Conservation (phyloP, 2,888 invertebrate genomes). For the Sicus ferrugineus region DNA sequence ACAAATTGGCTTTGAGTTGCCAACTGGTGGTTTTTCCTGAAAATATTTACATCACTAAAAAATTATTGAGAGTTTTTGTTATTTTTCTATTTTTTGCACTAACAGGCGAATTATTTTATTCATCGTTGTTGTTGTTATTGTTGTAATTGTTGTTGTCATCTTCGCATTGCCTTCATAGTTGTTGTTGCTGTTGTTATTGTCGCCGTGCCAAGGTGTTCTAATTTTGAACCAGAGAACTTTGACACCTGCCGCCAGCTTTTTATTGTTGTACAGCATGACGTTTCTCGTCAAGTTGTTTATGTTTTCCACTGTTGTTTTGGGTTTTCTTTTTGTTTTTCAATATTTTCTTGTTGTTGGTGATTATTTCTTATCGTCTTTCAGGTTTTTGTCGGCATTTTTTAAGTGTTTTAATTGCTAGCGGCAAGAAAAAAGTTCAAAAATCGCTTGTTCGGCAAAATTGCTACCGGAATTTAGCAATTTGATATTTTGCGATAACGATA, state of each 20-base stretch:
- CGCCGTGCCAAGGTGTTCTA: conserved; percentile 1
- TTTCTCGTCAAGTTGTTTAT: not conserved
- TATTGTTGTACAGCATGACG: not conserved
- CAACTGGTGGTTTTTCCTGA: not conserved
- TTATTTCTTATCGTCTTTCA: conserved; percentile 17
- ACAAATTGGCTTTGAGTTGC: conserved; percentile 1
- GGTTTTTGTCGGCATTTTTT: conserved; percentile 26
- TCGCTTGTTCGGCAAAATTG: not conserved
- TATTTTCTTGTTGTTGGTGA: not conserved
- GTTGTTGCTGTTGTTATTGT: not conserved
- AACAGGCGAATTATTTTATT: too few relatives aligned
- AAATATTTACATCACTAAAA: not conserved
- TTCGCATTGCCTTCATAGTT: conserved; percentile 4
- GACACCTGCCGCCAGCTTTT: conserved; percentile 15
- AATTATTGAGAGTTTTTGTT: not conserved
- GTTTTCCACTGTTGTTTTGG: conserved; percentile 3
- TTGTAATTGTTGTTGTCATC: conserved; percentile 15
- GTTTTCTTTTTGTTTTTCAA: conserved; percentile 16
- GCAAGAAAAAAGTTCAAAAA: conserved; percentile 3
- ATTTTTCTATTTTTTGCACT: not conserved
- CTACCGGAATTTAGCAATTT: conserved; percentile 26
- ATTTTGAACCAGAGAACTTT: conserved; percentile 20
- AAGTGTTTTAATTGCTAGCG: conserved; percentile 19
- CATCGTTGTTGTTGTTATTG: conserved; percentile 20
- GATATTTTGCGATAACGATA: not conserved